These are phyloP conservation scores for Mamestra configurata DNA, from an alignment of 1,140 invertebrate genomes.

Conservation along the genomic window DNA sequence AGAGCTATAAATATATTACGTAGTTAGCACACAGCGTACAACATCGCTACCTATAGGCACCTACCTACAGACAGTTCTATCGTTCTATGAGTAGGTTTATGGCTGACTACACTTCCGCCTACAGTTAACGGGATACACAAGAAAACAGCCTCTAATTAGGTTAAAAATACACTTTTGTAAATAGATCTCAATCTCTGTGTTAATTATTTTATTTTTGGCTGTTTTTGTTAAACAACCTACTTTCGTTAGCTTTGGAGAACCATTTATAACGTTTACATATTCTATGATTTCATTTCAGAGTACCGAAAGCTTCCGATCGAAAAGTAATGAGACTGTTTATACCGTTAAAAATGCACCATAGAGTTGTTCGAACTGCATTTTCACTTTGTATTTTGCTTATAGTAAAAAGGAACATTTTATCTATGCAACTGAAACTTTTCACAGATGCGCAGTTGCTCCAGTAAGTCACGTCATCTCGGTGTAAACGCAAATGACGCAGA, in stretches of 20 bases:
- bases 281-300: too few species aligned
- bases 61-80: neutral
- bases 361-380: too few species aligned
- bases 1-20: slow-evolving; percentile 29
- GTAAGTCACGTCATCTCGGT: slow-evolving; percentile 6
- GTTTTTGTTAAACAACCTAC: neutral
- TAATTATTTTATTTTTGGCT: neutral
- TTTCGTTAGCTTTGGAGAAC: neutral
- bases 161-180: slow-evolving; percentile 2
- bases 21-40: neutral
- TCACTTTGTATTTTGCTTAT: too few species aligned
- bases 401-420: neutral
- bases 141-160: slow-evolving; percentile 22
- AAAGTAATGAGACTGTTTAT: too few species aligned
- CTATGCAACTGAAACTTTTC: neutral
- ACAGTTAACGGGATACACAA: slow-evolving; percentile 7
- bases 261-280: too few species aligned
- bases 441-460: neutral
- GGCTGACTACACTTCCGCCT: slow-evolving; percentile 3
- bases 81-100: neutral
- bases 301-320: too few species aligned
- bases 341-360: too few species aligned
- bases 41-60: neutral
- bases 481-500: slow-evolving; percentile 25
- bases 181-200: neutral